phyloP scores from a whole-genome alignment of 92 coral and sea anemone genomes.

The Epizoanthus stellaris region DNA sequence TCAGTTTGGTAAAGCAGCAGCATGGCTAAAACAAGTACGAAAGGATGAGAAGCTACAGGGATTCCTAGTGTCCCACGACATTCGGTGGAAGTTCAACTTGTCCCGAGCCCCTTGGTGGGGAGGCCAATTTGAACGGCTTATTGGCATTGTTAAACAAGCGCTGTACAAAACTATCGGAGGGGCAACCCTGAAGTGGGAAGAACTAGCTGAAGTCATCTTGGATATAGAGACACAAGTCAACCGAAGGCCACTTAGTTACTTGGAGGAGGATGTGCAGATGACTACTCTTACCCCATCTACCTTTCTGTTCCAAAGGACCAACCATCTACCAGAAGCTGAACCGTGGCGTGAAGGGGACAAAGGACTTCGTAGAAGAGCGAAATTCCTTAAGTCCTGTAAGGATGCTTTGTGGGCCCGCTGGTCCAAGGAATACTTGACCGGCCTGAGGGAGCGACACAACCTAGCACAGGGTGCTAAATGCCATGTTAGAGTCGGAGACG shows the following conservation, averaged over 20 bases:
- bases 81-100: not conserved
- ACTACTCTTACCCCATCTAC: not conserved
- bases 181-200: conserved; percentile 1
- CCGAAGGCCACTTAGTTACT: not conserved
- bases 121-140: conserved; percentile 1
- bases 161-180: not conserved
- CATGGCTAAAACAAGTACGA: too few relatives aligned
- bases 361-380: not conserved
- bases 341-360: not conserved
- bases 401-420: not conserved
- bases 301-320: not conserved
- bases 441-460: not conserved
- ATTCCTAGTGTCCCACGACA: too few relatives aligned
- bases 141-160: not conserved
- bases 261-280: conserved; percentile 2
- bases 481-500: not conserved
- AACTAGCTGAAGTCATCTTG: conserved; percentile 1
- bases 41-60: too few relatives aligned
- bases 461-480: not conserved
- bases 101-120: too few relatives aligned
- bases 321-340: not conserved
- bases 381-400: not conserved
- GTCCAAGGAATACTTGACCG: not conserved
- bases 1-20: too few relatives aligned
- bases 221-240: not conserved